These are phyloP conservation scores for Avahi laniger DNA, from an alignment of 2,797 vertebrate genomes.

Conservation along the genomic window DNA sequence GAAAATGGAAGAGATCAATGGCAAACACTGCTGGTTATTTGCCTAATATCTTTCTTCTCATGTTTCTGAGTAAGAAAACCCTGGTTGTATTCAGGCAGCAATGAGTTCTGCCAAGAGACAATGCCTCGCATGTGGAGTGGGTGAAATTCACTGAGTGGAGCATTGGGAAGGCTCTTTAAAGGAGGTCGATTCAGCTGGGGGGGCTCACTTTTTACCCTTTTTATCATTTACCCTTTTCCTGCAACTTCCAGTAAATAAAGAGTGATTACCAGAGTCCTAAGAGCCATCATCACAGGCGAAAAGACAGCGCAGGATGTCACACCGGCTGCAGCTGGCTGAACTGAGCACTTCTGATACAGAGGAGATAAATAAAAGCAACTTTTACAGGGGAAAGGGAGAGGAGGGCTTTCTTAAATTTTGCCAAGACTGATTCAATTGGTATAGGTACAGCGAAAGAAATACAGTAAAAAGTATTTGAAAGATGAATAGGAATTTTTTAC, in stretches of 20 bases:
- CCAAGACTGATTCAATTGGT: not conserved
- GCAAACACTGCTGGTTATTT: not conserved
- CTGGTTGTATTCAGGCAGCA: not conserved
- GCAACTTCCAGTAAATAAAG: not conserved
- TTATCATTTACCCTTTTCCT: not conserved
- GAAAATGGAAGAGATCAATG: not conserved
- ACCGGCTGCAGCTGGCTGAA: not conserved
- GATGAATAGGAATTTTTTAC: conserved; percentile 43
- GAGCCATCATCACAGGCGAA: not conserved
- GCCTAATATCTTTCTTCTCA: not conserved
- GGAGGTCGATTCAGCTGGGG: not conserved
- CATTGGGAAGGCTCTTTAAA: not conserved
- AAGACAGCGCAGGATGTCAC: not conserved
- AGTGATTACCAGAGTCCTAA: not conserved
- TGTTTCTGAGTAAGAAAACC: not conserved
- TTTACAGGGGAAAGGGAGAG: not conserved
- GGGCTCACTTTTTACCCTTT: not conserved
- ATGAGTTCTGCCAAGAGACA: not conserved
- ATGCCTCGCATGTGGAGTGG: not conserved
- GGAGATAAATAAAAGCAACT: not conserved
- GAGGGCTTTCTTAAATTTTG: not conserved
- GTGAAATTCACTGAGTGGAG: not conserved
- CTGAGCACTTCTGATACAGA: not conserved
- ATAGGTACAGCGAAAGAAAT: not conserved
- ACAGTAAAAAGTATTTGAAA: conserved; percentile 2